These are phyloP conservation scores for Melanogrammus aeglefinus DNA, from an alignment of 2,797 vertebrate genomes.

Conservation along the genomic window DNA sequence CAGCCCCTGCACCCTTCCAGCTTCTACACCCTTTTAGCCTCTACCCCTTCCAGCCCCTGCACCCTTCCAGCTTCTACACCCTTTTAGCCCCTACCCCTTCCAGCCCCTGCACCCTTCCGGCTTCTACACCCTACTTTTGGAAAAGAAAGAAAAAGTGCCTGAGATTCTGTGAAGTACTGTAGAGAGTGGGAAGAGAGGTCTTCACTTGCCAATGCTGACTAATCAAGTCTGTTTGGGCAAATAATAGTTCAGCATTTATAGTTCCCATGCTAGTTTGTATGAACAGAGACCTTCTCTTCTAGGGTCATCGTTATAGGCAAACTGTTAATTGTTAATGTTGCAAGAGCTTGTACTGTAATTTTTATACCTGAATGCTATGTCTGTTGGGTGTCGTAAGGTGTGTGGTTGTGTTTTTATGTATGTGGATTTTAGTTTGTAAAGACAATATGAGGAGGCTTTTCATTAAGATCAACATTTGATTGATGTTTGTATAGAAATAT, in stretches of 20 bases:
- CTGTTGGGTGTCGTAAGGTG: conserved; percentile 65
- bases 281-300: conserved; percentile 61
- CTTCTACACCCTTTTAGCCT: no score
- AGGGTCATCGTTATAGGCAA: conserved; percentile 63
- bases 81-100: no score
- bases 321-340: conserved; percentile 66
- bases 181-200: conserved; percentile 43
- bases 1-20: no score
- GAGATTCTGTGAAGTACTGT: conserved; percentile 70
- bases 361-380: conserved; percentile 67
- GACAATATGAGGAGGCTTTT: conserved; percentile 3
- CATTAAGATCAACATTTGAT: neutral
- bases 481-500: neutral
- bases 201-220: conserved; percentile 52
- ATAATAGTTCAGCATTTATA: conserved; percentile 32
- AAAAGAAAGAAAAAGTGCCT: conserved; percentile 96
- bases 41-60: no score
- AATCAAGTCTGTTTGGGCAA: conserved; percentile 45
- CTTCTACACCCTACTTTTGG: conserved; percentile 32
- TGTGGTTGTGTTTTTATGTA: conserved; percentile 53
- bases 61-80: no score
- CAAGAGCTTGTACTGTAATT: conserved; percentile 71
- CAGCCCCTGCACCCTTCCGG: no score
- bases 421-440: conserved; percentile 46
- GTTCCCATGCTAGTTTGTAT: conserved; percentile 51